Conservation (phyloP, 1,140 invertebrate genomes). For the Ectropis grisescens region DNA sequence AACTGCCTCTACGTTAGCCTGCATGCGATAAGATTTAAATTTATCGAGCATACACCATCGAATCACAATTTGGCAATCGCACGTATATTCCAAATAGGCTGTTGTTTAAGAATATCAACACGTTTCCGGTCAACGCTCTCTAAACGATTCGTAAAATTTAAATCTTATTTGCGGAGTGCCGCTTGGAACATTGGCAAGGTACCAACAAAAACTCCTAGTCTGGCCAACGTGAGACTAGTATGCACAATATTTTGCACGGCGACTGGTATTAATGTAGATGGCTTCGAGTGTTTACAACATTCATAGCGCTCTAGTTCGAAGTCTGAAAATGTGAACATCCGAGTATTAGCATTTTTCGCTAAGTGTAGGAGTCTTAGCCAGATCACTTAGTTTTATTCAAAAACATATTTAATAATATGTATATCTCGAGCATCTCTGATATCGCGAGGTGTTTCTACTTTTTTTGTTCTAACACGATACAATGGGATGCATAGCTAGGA, state of each 20-base stretch:
- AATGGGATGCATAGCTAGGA: too few relatives aligned
- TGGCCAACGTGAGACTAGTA: conserved; percentile 20
- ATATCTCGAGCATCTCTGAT: too few relatives aligned
- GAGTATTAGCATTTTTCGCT: conserved; percentile 11
- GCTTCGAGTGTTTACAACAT: conserved; percentile 21
- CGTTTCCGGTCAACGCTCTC: too few relatives aligned
- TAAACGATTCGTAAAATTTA: conserved; percentile 53
- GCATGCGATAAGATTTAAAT: conserved; percentile 67
- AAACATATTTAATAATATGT: too few relatives aligned
- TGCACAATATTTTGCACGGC: conserved; percentile 15
- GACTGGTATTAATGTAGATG: conserved; percentile 20
- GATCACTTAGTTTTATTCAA: too few relatives aligned
- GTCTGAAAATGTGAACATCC: conserved; percentile 10
- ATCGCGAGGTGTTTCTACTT: too few relatives aligned
- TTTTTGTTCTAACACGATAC: too few relatives aligned
- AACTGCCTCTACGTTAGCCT: conserved; percentile 77
- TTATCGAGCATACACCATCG: conserved; percentile 32
- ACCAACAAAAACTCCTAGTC: conserved; percentile 26
- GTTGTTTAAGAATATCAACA: too few relatives aligned
- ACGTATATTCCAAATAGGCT: too few relatives aligned
- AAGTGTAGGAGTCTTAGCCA: too few relatives aligned
- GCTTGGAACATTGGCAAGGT: conserved; percentile 26
- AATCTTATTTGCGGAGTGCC: conserved; percentile 47
- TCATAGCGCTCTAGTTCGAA: conserved; percentile 9
- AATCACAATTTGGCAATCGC: conserved; percentile 11